These are phyloP conservation scores for Elgaria multicarinata DNA, from an alignment of 2,113 vertebrate species.

Conservation along the genomic window DNA sequence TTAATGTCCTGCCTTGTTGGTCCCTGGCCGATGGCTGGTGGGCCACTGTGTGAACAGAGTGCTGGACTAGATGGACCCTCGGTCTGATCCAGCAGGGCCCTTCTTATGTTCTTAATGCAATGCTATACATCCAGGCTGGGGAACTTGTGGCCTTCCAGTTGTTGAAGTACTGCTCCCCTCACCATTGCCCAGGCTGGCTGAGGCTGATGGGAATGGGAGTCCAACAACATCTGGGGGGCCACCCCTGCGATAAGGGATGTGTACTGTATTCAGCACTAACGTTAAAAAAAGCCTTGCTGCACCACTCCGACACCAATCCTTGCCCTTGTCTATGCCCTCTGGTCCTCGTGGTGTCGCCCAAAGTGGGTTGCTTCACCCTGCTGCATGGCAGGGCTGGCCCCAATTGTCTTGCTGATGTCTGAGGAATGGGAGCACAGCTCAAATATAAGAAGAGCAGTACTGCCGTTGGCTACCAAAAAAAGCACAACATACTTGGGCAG, in stretches of 20 bases:
- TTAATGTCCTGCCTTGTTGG: too few relatives aligned
- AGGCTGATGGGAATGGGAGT: too few relatives aligned
- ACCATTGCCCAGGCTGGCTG: too few relatives aligned
- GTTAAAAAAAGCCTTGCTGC: neutral
- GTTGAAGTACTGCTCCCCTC: too few relatives aligned
- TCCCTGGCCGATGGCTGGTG: too few relatives aligned
- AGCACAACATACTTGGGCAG: neutral
- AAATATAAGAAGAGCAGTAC: neutral
- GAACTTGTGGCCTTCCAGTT: too few relatives aligned
- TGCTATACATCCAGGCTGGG: too few relatives aligned
- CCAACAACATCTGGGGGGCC: too few relatives aligned
- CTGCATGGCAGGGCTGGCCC: neutral
- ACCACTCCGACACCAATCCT: neutral
- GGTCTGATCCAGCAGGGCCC: too few relatives aligned
- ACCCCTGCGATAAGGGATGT: neutral
- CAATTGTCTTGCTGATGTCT: neutral
- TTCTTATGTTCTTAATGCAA: too few relatives aligned
- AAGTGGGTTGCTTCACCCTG: neutral
- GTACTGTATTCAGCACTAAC: neutral
- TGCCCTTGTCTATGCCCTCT: neutral
- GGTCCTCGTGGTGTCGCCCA: neutral
- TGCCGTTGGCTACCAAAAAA: neutral
- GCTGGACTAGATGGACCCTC: too few relatives aligned
- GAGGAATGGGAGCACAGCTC: neutral
- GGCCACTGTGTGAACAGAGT: too few relatives aligned